A percentile compares a stretch with the other conserved stretches of the same genome.
Evolutionary conservation across 2,797 vertebrate species (phyloP).

Genomic region (Hydrolagus colliei): DNA sequence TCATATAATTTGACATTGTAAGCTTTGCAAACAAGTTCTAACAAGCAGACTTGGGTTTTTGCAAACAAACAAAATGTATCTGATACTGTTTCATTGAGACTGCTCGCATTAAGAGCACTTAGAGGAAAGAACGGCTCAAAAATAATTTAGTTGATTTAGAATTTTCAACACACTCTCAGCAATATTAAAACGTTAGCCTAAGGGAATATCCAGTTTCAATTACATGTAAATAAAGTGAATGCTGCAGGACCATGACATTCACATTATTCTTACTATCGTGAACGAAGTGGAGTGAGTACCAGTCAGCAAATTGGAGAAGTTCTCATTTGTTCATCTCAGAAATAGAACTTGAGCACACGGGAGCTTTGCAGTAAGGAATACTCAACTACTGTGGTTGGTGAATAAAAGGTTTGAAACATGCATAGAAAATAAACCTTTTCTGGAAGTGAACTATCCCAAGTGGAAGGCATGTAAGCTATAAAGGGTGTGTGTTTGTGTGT

Average conservation of each 20-base stretch:
- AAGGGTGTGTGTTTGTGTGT: not conserved
- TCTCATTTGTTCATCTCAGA: not conserved
- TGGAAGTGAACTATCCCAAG: not conserved
- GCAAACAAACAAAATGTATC: too few relatives aligned
- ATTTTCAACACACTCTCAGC: not conserved
- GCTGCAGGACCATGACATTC: not conserved
- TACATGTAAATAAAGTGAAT: not conserved
- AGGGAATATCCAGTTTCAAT: not conserved
- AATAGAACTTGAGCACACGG: not conserved
- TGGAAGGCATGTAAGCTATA: not conserved
- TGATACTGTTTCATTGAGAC: too few relatives aligned
- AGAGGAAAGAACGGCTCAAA: not conserved
- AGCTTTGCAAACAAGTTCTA: too few relatives aligned
- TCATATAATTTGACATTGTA: too few relatives aligned
- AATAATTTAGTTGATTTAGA: not conserved
- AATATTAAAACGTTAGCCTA: not conserved
- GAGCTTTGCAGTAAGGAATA: not conserved
- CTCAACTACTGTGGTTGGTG: not conserved
- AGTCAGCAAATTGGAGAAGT: not conserved
- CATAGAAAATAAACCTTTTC: not conserved
- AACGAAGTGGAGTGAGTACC: not conserved
- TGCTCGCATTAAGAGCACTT: not conserved
- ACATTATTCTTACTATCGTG: not conserved
- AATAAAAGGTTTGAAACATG: not conserved
- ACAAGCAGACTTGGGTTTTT: too few relatives aligned